phyloP scores from a whole-genome alignment of 1,140 invertebrate species.

The Orchesella cincta region DNA sequence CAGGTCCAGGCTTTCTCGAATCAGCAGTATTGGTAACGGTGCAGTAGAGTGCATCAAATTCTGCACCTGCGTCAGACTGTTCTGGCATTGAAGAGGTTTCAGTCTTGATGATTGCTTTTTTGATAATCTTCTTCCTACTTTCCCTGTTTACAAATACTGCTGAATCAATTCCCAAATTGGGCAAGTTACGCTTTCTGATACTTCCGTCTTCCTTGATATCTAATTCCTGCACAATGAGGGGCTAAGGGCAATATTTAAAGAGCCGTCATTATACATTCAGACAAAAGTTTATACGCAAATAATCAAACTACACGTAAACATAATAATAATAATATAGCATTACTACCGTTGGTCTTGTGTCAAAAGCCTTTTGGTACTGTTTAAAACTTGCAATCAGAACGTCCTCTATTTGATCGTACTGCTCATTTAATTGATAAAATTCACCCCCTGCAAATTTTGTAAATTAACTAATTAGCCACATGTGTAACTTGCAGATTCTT shows the following conservation, averaged over 20 bases:
- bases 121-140: not conserved
- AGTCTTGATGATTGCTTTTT: not conserved
- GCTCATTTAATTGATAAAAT: too few species aligned
- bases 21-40: not conserved
- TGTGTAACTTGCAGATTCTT: too few species aligned
- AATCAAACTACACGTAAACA: not conserved
- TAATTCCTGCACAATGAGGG: not conserved
- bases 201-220: slow-evolving; percentile 7
- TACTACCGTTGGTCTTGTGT: not conserved
- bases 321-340: not conserved
- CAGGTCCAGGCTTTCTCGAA: slow-evolving; percentile 3
- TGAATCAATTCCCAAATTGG: not conserved
- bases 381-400: not conserved
- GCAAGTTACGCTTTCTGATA: not conserved
- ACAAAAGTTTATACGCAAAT: not conserved
- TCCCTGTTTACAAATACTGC: slow-evolving; percentile 1
- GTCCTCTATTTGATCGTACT: not conserved
- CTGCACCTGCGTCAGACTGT: not conserved
- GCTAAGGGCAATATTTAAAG: not conserved
- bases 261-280: too few species aligned
- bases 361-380: not conserved
- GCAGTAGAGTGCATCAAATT: not conserved
- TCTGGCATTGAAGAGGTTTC: not conserved
- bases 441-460: too few species aligned
- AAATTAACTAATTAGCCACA: too few species aligned